These are phyloP conservation scores for Epinephelus fuscoguttatus DNA, from an alignment of 2,113 vertebrate species.

Conservation along the genomic window DNA sequence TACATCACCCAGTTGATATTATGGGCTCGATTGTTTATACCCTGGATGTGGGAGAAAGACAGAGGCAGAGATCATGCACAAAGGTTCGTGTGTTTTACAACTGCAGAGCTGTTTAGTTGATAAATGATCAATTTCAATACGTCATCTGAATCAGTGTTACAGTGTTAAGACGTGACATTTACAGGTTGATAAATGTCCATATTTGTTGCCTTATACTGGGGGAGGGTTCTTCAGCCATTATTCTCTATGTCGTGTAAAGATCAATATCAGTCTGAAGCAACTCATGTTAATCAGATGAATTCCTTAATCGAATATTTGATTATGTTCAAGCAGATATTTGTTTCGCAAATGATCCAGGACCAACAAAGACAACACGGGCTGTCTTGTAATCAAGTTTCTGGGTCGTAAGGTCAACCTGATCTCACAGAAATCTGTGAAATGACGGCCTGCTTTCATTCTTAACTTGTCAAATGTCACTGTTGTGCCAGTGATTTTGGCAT, in stretches of 20 bases:
- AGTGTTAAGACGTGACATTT: constrained; percentile 14
- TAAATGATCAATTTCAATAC: constrained; percentile 5
- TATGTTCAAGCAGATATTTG: constrained; percentile 8
- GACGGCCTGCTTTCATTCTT: too few relatives aligned
- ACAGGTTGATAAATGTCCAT: constrained; percentile 2
- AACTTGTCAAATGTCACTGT: too few relatives aligned
- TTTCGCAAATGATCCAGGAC: constrained; percentile 6
- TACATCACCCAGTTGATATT: constrained; percentile 62
- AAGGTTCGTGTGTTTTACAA: constrained; percentile 3
- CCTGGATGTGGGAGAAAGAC: constrained; percentile 11
- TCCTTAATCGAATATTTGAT: too few relatives aligned
- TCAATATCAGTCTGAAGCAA: constrained; percentile 6
- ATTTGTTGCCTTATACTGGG: neutral
- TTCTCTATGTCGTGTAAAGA: neutral
- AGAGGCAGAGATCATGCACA: neutral
- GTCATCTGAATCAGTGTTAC: constrained; percentile 9
- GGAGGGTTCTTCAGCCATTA: neutral
- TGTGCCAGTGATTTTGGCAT: too few relatives aligned
- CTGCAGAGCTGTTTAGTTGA: constrained; percentile 10
- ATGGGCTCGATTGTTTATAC: constrained; percentile 56
- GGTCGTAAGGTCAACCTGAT: too few relatives aligned
- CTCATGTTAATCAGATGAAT: neutral
- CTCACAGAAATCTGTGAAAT: too few relatives aligned
- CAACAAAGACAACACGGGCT: neutral
- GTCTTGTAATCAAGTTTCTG: neutral